Percentiles rank a stretch among this genome's conserved stretches.
These are phyloP conservation scores for Pipistrellus kuhlii DNA, from an alignment of 2,797 vertebrate genomes.

Conservation along the genomic window DNA sequence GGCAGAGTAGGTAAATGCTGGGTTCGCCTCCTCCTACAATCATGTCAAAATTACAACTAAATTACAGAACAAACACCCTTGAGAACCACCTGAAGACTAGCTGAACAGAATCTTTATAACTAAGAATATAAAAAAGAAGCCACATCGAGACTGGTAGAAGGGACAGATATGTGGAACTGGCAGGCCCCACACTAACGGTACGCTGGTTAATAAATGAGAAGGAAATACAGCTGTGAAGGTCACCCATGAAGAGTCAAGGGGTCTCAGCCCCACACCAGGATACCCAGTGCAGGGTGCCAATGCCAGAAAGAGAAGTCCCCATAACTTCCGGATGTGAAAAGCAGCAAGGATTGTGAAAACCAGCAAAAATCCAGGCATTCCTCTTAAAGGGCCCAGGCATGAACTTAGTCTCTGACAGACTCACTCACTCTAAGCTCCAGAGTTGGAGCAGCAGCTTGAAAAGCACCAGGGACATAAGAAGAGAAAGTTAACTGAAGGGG, in stretches of 20 bases:
- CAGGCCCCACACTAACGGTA: background rate
- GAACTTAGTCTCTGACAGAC: background rate
- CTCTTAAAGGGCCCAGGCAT: background rate
- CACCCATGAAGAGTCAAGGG: background rate
- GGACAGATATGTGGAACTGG: background rate
- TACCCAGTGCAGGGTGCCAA: background rate
- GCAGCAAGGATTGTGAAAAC: background rate
- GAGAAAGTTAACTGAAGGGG: background rate
- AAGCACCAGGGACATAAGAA: background rate
- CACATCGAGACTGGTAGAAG: background rate
- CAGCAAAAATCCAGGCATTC: background rate
- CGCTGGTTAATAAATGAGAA: background rate
- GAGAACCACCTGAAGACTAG: background rate
- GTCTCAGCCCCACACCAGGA: no score
- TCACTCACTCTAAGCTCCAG: background rate
- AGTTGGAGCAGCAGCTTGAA: background rate
- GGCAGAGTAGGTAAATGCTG: background rate
- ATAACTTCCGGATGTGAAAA: background rate
- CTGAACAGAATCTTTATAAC: background rate
- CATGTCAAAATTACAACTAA: background rate
- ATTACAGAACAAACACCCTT: background rate
- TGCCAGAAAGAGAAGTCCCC: background rate
- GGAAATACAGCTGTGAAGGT: background rate
- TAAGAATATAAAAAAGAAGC: background rate
- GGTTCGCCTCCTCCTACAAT: background rate